Base-by-base conservation (phyloP, 1,140 invertebrate genomes). In the Diorhabda sublineata region DNA sequence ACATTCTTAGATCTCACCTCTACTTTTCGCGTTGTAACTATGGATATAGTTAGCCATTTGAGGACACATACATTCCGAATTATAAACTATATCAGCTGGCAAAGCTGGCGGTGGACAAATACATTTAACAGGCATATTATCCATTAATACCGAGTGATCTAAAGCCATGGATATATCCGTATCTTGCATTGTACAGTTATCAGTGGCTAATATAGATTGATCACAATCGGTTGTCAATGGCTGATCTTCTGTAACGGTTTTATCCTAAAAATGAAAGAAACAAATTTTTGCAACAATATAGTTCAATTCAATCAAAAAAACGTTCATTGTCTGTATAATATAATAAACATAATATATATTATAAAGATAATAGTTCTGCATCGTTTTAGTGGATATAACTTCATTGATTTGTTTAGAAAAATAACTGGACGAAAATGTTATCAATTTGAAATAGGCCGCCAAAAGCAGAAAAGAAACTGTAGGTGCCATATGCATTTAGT, bases 61-160 rank as follows among this genome's bases (percentile, higher is more conserved):
- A 8, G 72, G 72, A 61, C 72, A 73, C 9, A 75, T 52, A 58
- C 74, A 75, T 56, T 75, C 74, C 2, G 74, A 70, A 64, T 69
- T 73, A 41, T 68, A 45, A 58, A 59, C 60, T 7, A 73, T 42
- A 61, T 73, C 69, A 5, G 72, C 64, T 8, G 72, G 72, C 3
- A 69, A 26, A n/a, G 60, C 8, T 3, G 72, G 72, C 4, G 69
- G 72, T 3, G 72, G 69, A 59, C 64, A 73, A 66, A 59, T 69
- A 70, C 8, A 58, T 47, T 47, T 45, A 43, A 59, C 59, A 5
- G 47, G 9, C 26, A 47, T 56, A 42, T 63, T 42, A 41, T 58
- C n/a, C 8, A 60, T 11, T 2, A 42, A 60, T 11, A 56, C 57
- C 7, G 41, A 42, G 5, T 60, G 26, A 9, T 67, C 58, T n/a